Conservation (phyloP, 2,113 vertebrate species). For the Triplophysa tibetana region DNA sequence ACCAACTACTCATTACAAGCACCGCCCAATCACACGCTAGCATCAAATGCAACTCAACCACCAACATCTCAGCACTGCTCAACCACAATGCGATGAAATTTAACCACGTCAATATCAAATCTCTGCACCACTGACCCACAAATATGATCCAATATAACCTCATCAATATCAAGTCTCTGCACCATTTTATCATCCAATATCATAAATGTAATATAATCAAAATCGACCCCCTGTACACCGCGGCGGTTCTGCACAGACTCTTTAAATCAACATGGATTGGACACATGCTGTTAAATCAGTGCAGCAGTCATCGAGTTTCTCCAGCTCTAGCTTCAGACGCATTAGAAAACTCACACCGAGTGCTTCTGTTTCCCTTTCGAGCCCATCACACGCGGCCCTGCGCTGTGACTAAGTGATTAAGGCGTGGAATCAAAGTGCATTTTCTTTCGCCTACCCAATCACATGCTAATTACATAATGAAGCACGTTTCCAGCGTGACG, state of each 20-base stretch:
- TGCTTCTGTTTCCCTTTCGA: neutral
- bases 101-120: conserved; percentile 15
- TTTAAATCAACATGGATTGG: conserved; percentile 15
- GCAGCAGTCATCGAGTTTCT: conserved; percentile 6
- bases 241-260: neutral
- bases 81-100: conserved; percentile 23
- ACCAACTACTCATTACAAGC: neutral
- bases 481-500: conserved; percentile 28
- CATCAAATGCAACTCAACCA: conserved; percentile 2
- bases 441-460: conserved; percentile 39
- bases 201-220: conserved; percentile 29
- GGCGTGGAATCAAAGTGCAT: conserved; percentile 52
- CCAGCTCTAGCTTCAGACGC: neutral
- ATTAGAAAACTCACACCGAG: conserved; percentile 12
- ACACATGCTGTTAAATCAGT: conserved; percentile 31
- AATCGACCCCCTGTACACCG: conserved; percentile 17
- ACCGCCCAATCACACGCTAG: neutral
- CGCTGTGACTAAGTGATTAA: conserved; percentile 45
- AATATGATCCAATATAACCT: conserved; percentile 23
- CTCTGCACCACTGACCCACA: conserved; percentile 33
- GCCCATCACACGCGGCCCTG: neutral
- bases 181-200: conserved; percentile 26
- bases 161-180: conserved; percentile 32
- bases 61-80: conserved; percentile 5
- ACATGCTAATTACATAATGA: conserved; percentile 53